Conservation (phyloP, 1,140 invertebrate species). For the Sycophaga agraensis region DNA sequence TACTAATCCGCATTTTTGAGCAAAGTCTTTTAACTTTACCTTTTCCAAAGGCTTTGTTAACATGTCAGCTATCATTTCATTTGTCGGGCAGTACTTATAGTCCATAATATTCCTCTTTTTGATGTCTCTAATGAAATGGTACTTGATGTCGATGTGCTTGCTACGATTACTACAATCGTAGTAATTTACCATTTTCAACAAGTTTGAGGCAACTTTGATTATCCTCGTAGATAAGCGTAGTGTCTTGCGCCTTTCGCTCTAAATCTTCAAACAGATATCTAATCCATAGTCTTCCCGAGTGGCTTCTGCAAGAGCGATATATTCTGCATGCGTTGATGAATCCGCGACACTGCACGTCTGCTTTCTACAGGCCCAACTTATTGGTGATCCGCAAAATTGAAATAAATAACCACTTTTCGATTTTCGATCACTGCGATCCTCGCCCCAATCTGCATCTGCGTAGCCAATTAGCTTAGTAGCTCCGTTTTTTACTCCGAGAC, state of each 20-base stretch:
- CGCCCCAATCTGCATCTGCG: conserved; percentile 31
- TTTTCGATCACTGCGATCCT: conserved; percentile 28
- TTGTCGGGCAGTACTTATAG: conserved; percentile 28
- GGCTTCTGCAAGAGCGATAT: conserved; percentile 4
- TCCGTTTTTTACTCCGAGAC: neutral
- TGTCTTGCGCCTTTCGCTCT: neutral
- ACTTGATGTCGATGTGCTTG: conserved; percentile 20
- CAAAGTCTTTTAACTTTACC: conserved; percentile 13
- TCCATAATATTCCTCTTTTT: conserved; percentile 16
- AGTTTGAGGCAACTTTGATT: conserved; percentile 17
- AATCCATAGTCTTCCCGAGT: conserved; percentile 8
- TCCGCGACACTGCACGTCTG: conserved; percentile 25
- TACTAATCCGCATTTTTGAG: conserved; percentile 9
- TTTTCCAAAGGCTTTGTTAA: conserved; percentile 27
- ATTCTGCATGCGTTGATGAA: conserved; percentile 34
- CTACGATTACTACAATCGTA: neutral
- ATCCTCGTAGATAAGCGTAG: neutral
- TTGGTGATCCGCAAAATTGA: conserved; percentile 11
- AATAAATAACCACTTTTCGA: conserved; percentile 32
- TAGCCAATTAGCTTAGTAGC: conserved; percentile 3
- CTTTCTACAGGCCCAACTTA: conserved; percentile 19
- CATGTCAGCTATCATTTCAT: conserved; percentile 15
- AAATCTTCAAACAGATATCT: conserved; percentile 9
- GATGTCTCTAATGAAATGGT: conserved; percentile 24
- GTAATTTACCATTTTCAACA: neutral